phyloP scores from a whole-genome alignment of 1,140 invertebrate species.

The silkworm (Bombyx mori) region ASM3026992v2 NC_085131.1:3879001-3879500 shows the following conservation, averaged over 20 bases:
- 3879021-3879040: constrained; percentile 28
- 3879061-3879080: constrained; percentile 53
- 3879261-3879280: constrained; percentile 58
- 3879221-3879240: constrained; percentile 58
- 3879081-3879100: constrained; percentile 63
- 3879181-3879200: constrained; percentile 66
- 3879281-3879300: constrained; percentile 53
- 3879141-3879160: constrained; percentile 45
- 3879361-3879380: constrained; percentile 10
- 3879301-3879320: constrained; percentile 54
- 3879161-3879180: constrained; percentile 54
- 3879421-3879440: constrained; percentile 42
- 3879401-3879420: constrained; percentile 1
- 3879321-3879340: constrained; percentile 1
- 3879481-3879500: constrained; percentile 58
- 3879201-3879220: constrained; percentile 64
- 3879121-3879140: constrained; percentile 64
- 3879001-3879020: too few species aligned
- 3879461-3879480: constrained; percentile 64
- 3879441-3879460: constrained; percentile 70
- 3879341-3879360: not conserved
- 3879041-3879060: constrained; percentile 35
- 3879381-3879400: constrained; percentile 7
- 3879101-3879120: constrained; percentile 50
- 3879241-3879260: constrained; percentile 63